Evolutionary conservation across 2,888 invertebrate genomes (phyloP), one percentile per base, ranked within the genome.

Genomic region (Temnothorax ravouxi): DNA sequence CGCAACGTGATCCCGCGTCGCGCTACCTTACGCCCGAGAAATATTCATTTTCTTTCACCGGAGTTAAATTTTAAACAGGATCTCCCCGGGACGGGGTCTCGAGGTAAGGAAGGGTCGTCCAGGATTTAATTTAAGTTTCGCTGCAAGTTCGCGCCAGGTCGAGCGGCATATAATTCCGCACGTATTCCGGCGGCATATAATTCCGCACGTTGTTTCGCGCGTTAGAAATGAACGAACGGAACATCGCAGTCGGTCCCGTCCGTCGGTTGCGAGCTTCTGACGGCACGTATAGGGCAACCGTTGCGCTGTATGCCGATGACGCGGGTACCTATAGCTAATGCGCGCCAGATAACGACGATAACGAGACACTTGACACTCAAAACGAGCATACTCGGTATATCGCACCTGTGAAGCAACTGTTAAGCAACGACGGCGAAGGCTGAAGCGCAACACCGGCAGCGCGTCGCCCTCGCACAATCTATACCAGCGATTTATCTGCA

Each of bases 321-420:
- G 47, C 21, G 56, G 25, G 34, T 69, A 34, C 34, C 34, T 34
- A 71, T 13, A 29, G 72, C 59, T 77, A 84, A 72, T 76, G 61
- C 71, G 75, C 79, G 54, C 59, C 56, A 71, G 88, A 88, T 89
- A 89, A 89, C 89, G 64, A 84, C 66, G 88, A 89, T 88, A 88
- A 88, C 87, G 87, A 86, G 89, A 82, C 84, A 85, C 89, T 84
- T 79, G 86, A 85, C 89, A 62, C 81, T 21, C 64, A 52, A 84
- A 88, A 88, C 80, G 84, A 79, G 77, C 80, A 47, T 89, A 76
- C 84, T 77, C 64, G 34, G 59, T 62, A 54, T 34, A 64, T 38
- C 72, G 61, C 83, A 69, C 82, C 84, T 84, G 82, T 41, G 25
- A 61, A 75, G 69, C 84, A 77, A 88, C 84, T 84, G 87, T 88